phyloP scores from a whole-genome alignment of 2,888 invertebrate species.

The Dicyrtoma fusca region DNA sequence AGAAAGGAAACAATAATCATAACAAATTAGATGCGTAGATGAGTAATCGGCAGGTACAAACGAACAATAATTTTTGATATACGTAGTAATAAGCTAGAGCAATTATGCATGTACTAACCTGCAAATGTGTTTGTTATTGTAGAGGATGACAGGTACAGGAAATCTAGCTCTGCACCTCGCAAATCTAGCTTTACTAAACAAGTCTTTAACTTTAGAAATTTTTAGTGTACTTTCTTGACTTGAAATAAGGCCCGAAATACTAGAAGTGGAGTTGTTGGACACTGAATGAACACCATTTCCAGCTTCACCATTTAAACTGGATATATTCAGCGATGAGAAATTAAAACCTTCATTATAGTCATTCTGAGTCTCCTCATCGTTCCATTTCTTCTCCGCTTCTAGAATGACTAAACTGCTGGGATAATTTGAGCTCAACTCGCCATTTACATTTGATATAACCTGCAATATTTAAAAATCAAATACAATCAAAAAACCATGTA shows the following conservation, averaged over 20 bases:
- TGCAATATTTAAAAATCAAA: slow-evolving; percentile 58
- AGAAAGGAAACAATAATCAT: too few species aligned
- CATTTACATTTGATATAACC: slow-evolving; percentile 68
- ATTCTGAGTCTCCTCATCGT: not conserved
- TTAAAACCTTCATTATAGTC: not conserved
- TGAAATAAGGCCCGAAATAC: slow-evolving; percentile 28
- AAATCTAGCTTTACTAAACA: slow-evolving; percentile 70
- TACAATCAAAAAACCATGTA: too few species aligned
- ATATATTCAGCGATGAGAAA: slow-evolving; percentile 5
- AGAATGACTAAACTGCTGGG: slow-evolving; percentile 71
- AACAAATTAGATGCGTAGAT: slow-evolving; percentile 1
- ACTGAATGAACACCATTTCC: slow-evolving; percentile 28
- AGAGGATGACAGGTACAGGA: slow-evolving; percentile 76
- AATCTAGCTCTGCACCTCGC: slow-evolving; percentile 77
- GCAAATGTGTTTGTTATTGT: slow-evolving; percentile 72
- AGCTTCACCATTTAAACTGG: slow-evolving; percentile 22
- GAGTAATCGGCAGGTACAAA: too few species aligned
- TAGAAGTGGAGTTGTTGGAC: slow-evolving; percentile 25
- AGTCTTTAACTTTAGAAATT: slow-evolving; percentile 66
- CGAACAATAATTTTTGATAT: too few species aligned
- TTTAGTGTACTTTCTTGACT: slow-evolving; percentile 60
- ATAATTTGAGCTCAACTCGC: slow-evolving; percentile 72
- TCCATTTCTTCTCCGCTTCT: slow-evolving; percentile 59
- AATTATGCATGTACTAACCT: slow-evolving; percentile 60
- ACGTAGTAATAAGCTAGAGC: too few species aligned